Conservation (phyloP, 2,797 vertebrate genomes). For the Pyrocephalus nanus region DNA sequence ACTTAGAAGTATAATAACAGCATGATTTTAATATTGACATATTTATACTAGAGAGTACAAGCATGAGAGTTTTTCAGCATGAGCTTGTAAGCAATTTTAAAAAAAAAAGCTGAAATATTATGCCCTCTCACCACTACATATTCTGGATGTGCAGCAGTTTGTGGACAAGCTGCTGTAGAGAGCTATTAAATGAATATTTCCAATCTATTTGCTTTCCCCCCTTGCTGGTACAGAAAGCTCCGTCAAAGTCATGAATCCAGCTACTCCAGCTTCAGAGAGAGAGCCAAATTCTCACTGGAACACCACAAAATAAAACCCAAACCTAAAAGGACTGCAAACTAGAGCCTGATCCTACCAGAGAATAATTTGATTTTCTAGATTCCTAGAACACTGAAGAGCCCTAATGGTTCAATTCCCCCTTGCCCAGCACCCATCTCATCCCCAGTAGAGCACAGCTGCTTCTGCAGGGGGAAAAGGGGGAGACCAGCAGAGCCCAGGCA, state of each 20-base stretch:
- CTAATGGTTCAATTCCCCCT: accelerated
- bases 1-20: conserved; percentile 3
- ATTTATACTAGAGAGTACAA: not conserved
- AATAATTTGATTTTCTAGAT: not conserved
- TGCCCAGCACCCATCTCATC: not conserved
- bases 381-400: not conserved
- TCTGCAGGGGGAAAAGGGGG: not conserved
- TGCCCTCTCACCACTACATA: not conserved
- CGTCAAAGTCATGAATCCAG: conserved; percentile 8
- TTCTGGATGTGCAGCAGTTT: not conserved
- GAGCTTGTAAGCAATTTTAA: not conserved
- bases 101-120: not conserved
- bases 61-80: not conserved
- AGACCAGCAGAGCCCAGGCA: not conserved
- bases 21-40: conserved; percentile 21
- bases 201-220: not conserved
- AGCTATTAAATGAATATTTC: not conserved
- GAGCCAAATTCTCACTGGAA: not conserved
- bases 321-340: not conserved
- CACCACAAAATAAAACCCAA: not conserved
- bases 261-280: not conserved
- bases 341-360: not conserved
- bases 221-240: not conserved
- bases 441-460: not conserved
- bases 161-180: conserved; percentile 5